These are phyloP conservation scores for Ellobium chinense DNA, from an alignment of 2,888 invertebrate genomes.

Conservation along the genomic window DNA sequence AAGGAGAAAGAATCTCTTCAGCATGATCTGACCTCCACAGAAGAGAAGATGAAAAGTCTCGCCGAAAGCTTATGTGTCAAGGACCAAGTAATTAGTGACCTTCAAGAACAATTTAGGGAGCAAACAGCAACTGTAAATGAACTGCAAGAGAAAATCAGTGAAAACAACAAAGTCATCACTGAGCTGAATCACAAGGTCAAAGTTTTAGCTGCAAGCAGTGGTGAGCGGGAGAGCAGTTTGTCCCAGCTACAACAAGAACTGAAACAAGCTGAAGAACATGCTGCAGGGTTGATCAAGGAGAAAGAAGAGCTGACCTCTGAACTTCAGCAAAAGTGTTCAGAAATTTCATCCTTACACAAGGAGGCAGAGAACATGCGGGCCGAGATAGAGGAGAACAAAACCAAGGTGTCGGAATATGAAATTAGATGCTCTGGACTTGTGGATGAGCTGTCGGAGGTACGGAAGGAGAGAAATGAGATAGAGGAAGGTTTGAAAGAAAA, in stretches of 20 bases:
- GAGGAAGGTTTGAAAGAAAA: background rate
- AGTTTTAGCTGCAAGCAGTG: background rate
- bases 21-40: background rate
- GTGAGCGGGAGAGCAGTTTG: background rate
- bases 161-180: background rate
- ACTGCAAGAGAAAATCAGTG: background rate
- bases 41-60: background rate
- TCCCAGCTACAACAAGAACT: background rate
- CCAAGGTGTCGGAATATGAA: background rate
- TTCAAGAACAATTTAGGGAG: background rate
- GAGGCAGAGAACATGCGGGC: background rate
- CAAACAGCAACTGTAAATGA: background rate
- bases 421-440: background rate
- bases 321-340: background rate
- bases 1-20: background rate
- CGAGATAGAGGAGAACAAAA: background rate
- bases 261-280: constrained; percentile 7
- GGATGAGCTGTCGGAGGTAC: background rate
- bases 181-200: background rate
- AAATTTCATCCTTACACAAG: background rate
- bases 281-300: background rate
- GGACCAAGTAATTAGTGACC: background rate
- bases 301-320: constrained; percentile 39
- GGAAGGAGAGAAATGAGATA: background rate
- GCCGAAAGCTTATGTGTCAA: background rate